Percentiles rank a stretch among this genome's conserved stretches.
These are phyloP conservation scores for Carlito syrichta DNA, from an alignment of 2,113 vertebrate species.

Conservation along the genomic window DNA sequence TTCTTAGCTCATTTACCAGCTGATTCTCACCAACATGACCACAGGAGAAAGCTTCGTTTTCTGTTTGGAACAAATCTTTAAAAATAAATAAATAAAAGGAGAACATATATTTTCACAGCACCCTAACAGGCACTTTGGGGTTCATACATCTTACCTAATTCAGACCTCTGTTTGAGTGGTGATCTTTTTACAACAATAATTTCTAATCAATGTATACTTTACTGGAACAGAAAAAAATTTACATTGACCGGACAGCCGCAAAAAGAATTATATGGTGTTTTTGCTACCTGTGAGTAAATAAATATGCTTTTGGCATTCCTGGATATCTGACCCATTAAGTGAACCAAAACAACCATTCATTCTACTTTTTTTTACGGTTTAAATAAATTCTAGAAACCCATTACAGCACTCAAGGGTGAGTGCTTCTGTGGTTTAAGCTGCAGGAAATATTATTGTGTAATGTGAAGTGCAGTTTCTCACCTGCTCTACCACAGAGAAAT, in stretches of 20 bases:
- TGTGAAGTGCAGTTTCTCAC: not conserved
- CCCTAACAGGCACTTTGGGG: constrained; percentile 22
- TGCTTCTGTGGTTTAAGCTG: constrained; percentile 48
- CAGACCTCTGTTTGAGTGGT: constrained; percentile 39
- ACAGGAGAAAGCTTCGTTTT: not conserved
- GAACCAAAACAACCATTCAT: constrained; percentile 35
- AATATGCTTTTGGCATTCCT: constrained; percentile 63
- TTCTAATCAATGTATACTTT: constrained; percentile 66
- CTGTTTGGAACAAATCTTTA: constrained; percentile 35
- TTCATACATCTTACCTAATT: constrained; percentile 49
- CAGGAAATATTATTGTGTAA: constrained; percentile 30
- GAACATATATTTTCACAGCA: constrained; percentile 14
- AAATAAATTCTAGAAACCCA: constrained; percentile 63
- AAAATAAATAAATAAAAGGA: constrained; percentile 39
- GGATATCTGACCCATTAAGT: constrained; percentile 61
- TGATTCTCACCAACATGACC: constrained; percentile 8
- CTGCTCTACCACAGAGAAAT: not conserved
- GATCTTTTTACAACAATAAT: constrained; percentile 55
- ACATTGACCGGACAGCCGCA: constrained; percentile 45
- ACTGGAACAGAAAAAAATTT: constrained; percentile 58
- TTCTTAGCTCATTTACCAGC: constrained; percentile 28
- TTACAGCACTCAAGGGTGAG: constrained; percentile 48
- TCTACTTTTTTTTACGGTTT: constrained; percentile 39
- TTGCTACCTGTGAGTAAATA: constrained; percentile 60
- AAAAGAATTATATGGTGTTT: constrained; percentile 49